A percentile compares a stretch with the other conserved stretches of the same genome.
These are phyloP conservation scores for Jaculus jaculus DNA, from an alignment of 2,113 vertebrate species.

Conservation along the genomic window DNA sequence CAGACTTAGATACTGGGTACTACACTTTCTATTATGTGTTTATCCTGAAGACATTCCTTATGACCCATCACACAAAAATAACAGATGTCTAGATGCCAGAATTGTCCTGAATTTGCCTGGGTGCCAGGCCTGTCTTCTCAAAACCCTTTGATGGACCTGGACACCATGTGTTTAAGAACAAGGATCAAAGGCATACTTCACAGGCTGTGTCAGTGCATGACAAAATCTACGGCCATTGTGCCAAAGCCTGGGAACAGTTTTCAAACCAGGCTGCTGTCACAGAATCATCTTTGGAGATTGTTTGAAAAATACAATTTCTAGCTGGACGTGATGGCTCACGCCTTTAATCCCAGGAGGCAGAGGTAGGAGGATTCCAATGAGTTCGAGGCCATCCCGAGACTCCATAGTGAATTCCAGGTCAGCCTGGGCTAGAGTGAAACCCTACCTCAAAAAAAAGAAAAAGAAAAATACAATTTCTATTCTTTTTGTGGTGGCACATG, in stretches of 20 bases:
- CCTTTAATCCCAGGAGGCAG: no score
- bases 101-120: neutral
- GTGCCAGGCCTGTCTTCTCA: neutral
- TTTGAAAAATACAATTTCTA: no score
- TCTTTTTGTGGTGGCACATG: no score
- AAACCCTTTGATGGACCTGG: neutral
- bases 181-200: neutral
- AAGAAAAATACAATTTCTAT: no score
- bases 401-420: no score
- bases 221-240: neutral
- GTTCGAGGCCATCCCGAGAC: no score
- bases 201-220: neutral
- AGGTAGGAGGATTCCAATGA: no score
- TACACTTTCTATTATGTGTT: neutral
- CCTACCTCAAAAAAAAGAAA: no score
- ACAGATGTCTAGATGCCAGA: neutral
- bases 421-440: no score
- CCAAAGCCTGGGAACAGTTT: neutral
- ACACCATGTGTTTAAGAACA: conserved; percentile 1
- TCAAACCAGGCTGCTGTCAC: neutral
- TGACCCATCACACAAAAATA: neutral
- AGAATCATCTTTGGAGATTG: neutral
- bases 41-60: neutral
- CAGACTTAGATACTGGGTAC: neutral
- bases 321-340: no score